Evolutionary conservation across 2,113 vertebrate species (phyloP).

Genomic region (Chionodraco myersi): DNA sequence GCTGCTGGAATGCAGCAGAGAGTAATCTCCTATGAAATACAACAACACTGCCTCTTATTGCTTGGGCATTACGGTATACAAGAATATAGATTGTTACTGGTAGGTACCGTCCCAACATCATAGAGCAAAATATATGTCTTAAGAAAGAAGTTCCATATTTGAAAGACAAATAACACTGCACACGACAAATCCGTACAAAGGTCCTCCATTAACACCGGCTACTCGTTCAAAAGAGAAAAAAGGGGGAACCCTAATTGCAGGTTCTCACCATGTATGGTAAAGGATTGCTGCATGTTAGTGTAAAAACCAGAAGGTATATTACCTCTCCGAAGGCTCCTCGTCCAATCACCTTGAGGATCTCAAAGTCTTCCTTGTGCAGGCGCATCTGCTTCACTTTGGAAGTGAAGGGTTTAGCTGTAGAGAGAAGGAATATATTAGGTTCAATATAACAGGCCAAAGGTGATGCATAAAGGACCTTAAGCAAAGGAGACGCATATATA

Average conservation of each 20-base stretch:
- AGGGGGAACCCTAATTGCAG: conserved; percentile 13
- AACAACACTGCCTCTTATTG: conserved; percentile 31
- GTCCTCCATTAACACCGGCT: conserved; percentile 15
- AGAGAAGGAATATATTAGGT: conserved; percentile 65
- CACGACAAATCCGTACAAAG: neutral
- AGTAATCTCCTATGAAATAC: conserved; percentile 45
- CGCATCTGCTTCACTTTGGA: conserved; percentile 98
- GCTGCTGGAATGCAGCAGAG: conserved; percentile 67
- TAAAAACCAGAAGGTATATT: conserved; percentile 59
- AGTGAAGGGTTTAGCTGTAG: conserved; percentile 95
- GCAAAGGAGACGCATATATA: neutral
- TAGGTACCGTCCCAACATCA: neutral
- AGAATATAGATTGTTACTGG: conserved; percentile 13
- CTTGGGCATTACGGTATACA: neutral
- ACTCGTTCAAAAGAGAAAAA: conserved; percentile 2
- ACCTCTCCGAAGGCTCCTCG: conserved; percentile 99
- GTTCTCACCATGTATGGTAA: neutral
- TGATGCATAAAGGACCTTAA: neutral
- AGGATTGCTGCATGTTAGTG: neutral
- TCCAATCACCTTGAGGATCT: conserved; percentile 99
- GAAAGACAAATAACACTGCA: neutral
- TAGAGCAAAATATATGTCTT: neutral
- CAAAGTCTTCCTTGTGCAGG: conserved; percentile 98
- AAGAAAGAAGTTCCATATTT: conserved; percentile 11
- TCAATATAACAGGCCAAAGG: neutral